phyloP scores from a whole-genome alignment of 1,140 invertebrate species.

The Apis dorsata region DNA sequence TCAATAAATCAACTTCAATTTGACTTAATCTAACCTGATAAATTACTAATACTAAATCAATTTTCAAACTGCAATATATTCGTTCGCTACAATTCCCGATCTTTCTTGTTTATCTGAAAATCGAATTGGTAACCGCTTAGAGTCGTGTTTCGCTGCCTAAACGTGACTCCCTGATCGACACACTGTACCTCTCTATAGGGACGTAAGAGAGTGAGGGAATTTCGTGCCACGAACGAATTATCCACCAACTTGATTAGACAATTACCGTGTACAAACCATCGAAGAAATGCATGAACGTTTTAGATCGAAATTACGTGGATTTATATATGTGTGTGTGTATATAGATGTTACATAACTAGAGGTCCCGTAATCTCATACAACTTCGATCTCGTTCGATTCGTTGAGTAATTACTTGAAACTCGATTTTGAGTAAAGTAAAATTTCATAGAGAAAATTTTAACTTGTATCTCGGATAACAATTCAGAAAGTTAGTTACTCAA shows the following conservation, averaged over 20 bases:
- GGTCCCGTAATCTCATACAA: background rate
- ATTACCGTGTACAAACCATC: background rate
- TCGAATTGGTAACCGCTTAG: no score
- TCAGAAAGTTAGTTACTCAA: no score
- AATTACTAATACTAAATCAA: no score
- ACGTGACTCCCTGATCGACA: background rate
- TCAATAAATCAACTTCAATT: no score
- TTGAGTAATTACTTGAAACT: no score
- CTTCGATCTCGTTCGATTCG: slow-evolving; percentile 4
- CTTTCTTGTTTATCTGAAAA: no score
- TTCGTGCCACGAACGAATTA: background rate
- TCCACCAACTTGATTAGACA: slow-evolving; percentile 15
- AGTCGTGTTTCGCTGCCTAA: slow-evolving; percentile 29
- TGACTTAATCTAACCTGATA: no score
- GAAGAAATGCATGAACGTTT: slow-evolving; percentile 19
- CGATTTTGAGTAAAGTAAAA: background rate
- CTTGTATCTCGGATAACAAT: no score
- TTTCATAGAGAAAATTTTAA: background rate
- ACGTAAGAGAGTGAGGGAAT: background rate
- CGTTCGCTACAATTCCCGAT: no score
- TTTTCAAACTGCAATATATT: no score
- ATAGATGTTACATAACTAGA: background rate
- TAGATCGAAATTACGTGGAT: background rate
- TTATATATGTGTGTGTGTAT: no score
- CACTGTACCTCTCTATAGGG: no score